Conservation (phyloP, 2,888 invertebrate genomes). For the Nomada fabriciana region DNA sequence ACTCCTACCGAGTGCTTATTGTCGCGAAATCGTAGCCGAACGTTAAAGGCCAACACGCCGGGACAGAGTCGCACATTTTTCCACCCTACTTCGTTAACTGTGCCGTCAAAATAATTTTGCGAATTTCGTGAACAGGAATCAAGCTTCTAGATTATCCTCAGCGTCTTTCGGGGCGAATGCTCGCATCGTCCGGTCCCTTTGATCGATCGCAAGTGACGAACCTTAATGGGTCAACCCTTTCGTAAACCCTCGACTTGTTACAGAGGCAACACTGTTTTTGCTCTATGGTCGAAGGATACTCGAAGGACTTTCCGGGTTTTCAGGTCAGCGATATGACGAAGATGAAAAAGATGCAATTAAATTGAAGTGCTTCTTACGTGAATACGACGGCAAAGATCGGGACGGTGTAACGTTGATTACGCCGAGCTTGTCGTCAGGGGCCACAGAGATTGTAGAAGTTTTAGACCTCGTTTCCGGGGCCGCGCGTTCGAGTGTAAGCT, state of each 20-base stretch:
- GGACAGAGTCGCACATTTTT: slow-evolving; percentile 42
- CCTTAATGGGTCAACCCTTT: background rate
- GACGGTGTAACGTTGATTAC: slow-evolving; percentile 4
- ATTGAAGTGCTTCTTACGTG: background rate
- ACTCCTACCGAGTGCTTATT: slow-evolving; percentile 46
- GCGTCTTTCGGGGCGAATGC: background rate
- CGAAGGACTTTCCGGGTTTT: background rate
- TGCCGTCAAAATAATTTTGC: background rate
- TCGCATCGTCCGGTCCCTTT: too few relatives aligned
- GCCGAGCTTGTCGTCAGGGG: background rate
- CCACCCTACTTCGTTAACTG: slow-evolving; percentile 50
- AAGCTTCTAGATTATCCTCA: background rate
- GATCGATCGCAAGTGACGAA: slow-evolving; percentile 8
- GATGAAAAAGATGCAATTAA: background rate
- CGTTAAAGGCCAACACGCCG: slow-evolving; percentile 47
- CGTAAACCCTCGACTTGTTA: background rate
- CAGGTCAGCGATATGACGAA: background rate
- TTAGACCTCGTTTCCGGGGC: background rate
- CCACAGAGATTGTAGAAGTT: background rate
- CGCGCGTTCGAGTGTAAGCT: background rate
- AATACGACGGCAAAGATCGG: background rate
- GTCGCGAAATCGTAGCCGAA: slow-evolving; percentile 51
- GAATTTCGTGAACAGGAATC: too few relatives aligned
- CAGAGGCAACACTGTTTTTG: background rate
- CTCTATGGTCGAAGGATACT: background rate